Base-by-base conservation (phyloP, 92 coral and sea anemone genomes). In the Chrysogorgia sp. region DNA sequence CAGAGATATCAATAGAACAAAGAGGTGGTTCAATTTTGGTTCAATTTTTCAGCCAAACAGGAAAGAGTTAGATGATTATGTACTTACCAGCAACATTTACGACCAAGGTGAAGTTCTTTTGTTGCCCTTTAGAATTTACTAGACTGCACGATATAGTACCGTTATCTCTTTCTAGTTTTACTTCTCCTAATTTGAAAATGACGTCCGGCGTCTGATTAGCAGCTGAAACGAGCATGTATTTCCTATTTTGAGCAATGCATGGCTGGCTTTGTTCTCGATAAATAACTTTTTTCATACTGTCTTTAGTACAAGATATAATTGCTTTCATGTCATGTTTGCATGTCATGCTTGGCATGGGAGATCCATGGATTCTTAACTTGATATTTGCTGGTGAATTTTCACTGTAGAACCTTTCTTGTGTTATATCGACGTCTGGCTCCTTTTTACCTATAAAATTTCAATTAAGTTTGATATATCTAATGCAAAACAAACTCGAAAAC, bases 341-440 rank as follows among this genome's bases (percentile, higher is more conserved):
- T 47, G 76, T 69, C 34, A 69, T 35, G 41, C n/a, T 69, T 14
- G 76, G 76, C 12, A 69, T 14, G 21, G 76, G 76, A 15, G 76
- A 69, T 17, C 76, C 76, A 8, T 1, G n/a, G 10, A 69, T 69
- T 0, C 76, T 69, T 34, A 69, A 69, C 22, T 12, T 23, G 48
- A 69, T 0, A 20, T 14, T 7, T 25, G 59, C 76, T 15, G 23
- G 19, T 0, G n/a, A 10, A 21, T 69, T 69, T 69, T 69, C 76
- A 23, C n/a, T 26, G 25, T 26, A 69, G 40, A 34, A 45, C 4
- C 0, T 28, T 69, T 1, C 23, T 5, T 25, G 31, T 5, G 40
- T 69, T n/a, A 12, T 33, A 59, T 69, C 15, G 12, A 69, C 23
- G 29, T 69, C 34, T 2, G 41, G 59, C 22, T 23, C 14, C 35